phyloP scores from a whole-genome alignment of 92 coral and sea anemone species.

The Heteractis magnifica region DNA sequence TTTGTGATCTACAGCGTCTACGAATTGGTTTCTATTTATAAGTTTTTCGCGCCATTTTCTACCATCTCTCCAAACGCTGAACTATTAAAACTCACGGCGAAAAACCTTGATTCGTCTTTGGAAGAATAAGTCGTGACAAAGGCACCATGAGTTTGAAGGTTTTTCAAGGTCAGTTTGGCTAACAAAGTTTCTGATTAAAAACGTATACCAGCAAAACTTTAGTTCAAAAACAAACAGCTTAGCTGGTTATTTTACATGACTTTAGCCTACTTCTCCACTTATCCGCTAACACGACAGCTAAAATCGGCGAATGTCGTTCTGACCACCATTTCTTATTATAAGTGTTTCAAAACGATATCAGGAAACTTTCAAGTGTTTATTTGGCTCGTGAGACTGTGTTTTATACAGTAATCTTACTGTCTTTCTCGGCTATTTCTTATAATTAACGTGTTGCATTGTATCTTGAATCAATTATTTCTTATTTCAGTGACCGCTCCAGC shows the following conservation, averaged over 20 bases:
- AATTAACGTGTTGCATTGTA: neutral
- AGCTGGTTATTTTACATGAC: neutral
- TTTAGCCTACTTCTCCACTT: neutral
- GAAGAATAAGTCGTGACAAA: neutral
- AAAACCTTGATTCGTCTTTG: neutral
- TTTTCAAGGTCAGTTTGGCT: conserved; percentile 1
- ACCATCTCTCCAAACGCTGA: neutral
- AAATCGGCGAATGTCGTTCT: neutral
- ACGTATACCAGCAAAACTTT: neutral
- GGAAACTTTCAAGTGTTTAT: neutral
- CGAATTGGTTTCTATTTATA: neutral
- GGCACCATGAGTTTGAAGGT: neutral
- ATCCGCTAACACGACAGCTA: neutral
- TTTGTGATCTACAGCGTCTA: neutral
- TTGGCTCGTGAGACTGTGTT: neutral
- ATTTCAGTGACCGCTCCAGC: neutral
- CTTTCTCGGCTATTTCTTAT: neutral
- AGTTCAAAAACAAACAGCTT: neutral
- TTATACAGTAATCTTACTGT: neutral
- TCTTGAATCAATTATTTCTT: neutral
- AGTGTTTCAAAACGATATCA: neutral
- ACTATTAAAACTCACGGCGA: neutral
- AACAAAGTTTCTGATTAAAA: neutral
- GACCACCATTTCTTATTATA: neutral
- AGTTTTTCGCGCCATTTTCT: neutral